Conservation (phyloP, 2,888 invertebrate species). For the Atherix ibis region DNA sequence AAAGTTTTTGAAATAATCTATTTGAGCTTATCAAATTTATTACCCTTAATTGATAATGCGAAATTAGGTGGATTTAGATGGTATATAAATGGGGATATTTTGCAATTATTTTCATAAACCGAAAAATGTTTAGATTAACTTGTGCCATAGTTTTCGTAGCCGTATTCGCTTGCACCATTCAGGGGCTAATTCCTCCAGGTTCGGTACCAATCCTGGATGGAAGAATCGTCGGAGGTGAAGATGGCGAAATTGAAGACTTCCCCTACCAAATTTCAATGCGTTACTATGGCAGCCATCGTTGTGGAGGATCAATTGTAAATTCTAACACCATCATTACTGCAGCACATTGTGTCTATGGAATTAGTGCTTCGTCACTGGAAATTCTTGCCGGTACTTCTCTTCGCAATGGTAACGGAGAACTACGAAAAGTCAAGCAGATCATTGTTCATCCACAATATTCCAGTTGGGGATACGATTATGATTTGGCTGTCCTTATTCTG, state of each 20-base stretch:
- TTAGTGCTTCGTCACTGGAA: constrained; percentile 17
- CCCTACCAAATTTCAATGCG: constrained; percentile 23
- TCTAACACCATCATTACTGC: no score
- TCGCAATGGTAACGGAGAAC: neutral
- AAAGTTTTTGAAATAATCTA: no score
- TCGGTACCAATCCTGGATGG: constrained; percentile 22
- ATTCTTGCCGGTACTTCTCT: constrained; percentile 31
- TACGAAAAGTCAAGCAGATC: neutral
- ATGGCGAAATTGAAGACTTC: constrained; percentile 24
- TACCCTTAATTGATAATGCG: no score
- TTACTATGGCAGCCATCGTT: constrained; percentile 34
- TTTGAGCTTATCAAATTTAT: no score
- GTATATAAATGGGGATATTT: no score
- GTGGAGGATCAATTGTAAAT: constrained; percentile 41
- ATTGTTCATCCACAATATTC: constrained; percentile 1
- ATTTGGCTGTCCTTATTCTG: constrained; percentile 37
- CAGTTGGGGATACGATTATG: constrained; percentile 25
- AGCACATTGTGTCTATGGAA: constrained; percentile 38
- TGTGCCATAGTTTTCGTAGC: constrained; percentile 13
- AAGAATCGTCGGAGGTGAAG: constrained; percentile 24
- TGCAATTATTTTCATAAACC: no score
- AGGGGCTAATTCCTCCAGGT: constrained; percentile 17
- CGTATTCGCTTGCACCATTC: constrained; percentile 16
- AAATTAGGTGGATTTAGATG: no score
- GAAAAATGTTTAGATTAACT: constrained; percentile 4